Base-by-base conservation (phyloP, 2,797 vertebrate genomes). In the Micrastur ruficollis region DNA sequence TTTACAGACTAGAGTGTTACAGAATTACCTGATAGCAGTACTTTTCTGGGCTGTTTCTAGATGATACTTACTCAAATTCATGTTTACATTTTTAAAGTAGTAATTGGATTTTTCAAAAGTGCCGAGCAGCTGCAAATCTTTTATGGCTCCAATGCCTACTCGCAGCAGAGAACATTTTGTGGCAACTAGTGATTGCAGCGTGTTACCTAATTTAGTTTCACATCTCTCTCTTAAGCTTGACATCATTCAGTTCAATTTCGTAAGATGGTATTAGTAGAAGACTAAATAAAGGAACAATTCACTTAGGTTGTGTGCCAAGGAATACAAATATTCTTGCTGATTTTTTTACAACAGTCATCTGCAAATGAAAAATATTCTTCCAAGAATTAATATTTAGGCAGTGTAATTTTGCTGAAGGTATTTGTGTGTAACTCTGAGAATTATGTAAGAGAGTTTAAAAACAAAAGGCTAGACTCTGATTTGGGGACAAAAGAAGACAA, bases 51-150 rank as follows among this genome's bases (percentile, higher is more conserved):
- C 53, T 86, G 23, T 67, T 89, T 87, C 49, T 56, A 83, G 81
- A 68, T 56, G 4, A 49, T 75, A 34, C 38, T 73, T 67, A 44
- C 32, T 36, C 27, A 72, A 86, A 86, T 88, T 81, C 6, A 25
- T 65, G 55, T 66, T 91, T 93, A 81, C 7, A 2, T 71, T 88
- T 92, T 68, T 49, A 63, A 81, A 91, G 63, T 88, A 67, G 34
- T 55, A 93, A 90, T 53, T 62, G 80, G 29, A 66, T 90, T 86
- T 96, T 81, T 93, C 62, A n/a, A 18, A 95, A 81, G 38, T 84
- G 75, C 66, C 3, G 4, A 90, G 62, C 62, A 93, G 61, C 78
- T 92, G 84, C 67, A 93, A 84, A 55, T 63, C 34, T 59, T 20
- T 32, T 58, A 44, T 16, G 21, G 58, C 46, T 93, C 29, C 36